A percentile compares a stretch with the other conserved stretches of the same genome.
Evolutionary conservation across 1,140 invertebrate genomes (phyloP).

Genomic region (Neodiprion fabricii): DNA sequence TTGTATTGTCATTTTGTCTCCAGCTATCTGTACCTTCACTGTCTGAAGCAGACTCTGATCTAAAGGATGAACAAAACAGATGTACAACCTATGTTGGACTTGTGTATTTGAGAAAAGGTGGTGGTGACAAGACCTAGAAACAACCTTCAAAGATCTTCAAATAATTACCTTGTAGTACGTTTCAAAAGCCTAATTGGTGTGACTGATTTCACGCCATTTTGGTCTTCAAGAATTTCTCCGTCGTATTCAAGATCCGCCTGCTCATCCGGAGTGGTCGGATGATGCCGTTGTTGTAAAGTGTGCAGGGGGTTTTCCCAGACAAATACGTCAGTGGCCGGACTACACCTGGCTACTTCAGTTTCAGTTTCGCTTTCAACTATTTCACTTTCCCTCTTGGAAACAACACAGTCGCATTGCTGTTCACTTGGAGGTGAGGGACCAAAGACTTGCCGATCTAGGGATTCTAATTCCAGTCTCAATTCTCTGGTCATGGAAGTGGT

Average conservation of each 20-base stretch:
- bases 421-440: constrained; percentile 52
- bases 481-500: constrained; percentile 85
- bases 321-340: constrained; percentile 69
- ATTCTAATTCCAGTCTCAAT: constrained; percentile 79
- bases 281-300: constrained; percentile 45
- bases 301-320: constrained; percentile 80
- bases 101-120: background rate
- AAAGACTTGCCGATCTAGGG: constrained; percentile 77
- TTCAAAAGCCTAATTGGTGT: constrained; percentile 66
- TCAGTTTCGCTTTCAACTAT: constrained; percentile 53
- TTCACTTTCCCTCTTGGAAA: constrained; percentile 52
- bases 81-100: background rate
- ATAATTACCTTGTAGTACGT: constrained; percentile 44
- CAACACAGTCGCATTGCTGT: constrained; percentile 47
- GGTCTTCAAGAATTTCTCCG: constrained; percentile 68
- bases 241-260: constrained; percentile 73
- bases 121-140: background rate
- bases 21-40: constrained; percentile 56
- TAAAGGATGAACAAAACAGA: constrained; percentile 26
- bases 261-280: constrained; percentile 71
- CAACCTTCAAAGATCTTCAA: background rate
- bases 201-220: constrained; percentile 69
- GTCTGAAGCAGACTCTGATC: constrained; percentile 54
- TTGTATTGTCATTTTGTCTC: constrained; percentile 39
- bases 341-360: constrained; percentile 54